Percentiles rank a stretch among this genome's conserved stretches.
These are phyloP conservation scores for Pao palembangensis DNA, from an alignment of 2,113 vertebrate species.

Conservation along the genomic window DNA sequence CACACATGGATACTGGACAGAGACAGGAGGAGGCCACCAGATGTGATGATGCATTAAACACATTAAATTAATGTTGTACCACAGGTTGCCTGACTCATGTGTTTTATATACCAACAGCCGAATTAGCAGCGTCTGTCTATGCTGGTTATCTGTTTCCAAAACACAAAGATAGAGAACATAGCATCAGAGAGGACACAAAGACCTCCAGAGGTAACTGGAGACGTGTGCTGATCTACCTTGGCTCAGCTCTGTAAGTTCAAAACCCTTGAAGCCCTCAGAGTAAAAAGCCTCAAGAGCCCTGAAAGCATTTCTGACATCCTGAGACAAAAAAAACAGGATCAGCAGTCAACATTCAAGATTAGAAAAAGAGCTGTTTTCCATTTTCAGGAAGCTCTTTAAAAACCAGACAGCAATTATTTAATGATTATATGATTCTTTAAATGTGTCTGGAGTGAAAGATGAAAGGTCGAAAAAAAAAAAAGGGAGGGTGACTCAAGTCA, in stretches of 20 bases:
- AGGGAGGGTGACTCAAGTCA: slow-evolving; percentile 7
- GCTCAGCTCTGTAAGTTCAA: slow-evolving; percentile 7
- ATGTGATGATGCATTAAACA: not conserved
- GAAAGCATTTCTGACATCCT: slow-evolving; percentile 23
- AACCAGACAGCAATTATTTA: not conserved
- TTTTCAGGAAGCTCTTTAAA: slow-evolving; percentile 1
- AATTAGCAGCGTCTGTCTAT: slow-evolving; percentile 25
- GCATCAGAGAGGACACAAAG: not conserved
- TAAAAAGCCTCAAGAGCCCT: slow-evolving; percentile 3
- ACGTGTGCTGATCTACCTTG: slow-evolving; percentile 3
- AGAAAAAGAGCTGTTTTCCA: not conserved
- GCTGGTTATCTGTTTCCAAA: slow-evolving; percentile 2
- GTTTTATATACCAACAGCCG: too few species aligned
- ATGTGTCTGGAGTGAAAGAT: not conserved
- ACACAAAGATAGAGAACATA: not conserved
- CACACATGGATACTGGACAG: not conserved
- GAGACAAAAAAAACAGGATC: not conserved
- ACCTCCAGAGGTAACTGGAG: slow-evolving; percentile 27
- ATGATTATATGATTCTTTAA: slow-evolving; percentile 14
- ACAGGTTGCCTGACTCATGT: too few species aligned
- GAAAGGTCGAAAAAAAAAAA: too few species aligned
- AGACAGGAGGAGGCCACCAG: too few species aligned
- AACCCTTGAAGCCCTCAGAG: slow-evolving; percentile 1
- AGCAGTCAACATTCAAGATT: too few species aligned
- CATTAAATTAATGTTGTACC: not conserved